A percentile compares a stretch with the other conserved stretches of the same genome.
Evolutionary conservation across 1,140 invertebrate species (phyloP).

Genomic region (Eupristina koningsbergeri): DNA sequence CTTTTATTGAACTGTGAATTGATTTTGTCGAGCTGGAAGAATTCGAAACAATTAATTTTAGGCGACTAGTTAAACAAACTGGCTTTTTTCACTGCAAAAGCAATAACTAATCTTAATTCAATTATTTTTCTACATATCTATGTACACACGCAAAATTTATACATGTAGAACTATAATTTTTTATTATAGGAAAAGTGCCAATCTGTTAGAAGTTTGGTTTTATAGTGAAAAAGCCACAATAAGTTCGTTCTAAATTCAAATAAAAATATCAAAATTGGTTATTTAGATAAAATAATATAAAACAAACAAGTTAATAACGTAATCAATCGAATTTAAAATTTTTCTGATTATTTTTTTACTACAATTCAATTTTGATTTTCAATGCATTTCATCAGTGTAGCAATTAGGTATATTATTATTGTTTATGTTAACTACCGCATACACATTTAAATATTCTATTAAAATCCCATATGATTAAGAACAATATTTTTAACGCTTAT

Average conservation of each 20-base stretch:
- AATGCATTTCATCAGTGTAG: no score
- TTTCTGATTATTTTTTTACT: conserved; percentile 14
- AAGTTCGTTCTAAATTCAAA: conserved; percentile 7
- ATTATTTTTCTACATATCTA: conserved; percentile 2
- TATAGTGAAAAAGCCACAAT: conserved; percentile 17
- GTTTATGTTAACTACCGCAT: background rate
- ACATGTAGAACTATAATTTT: background rate
- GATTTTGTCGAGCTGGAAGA: conserved; percentile 69
- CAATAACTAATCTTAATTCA: background rate
- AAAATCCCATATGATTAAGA: background rate
- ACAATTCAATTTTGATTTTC: no score
- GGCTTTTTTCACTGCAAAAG: conserved; percentile 13
- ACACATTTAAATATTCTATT: background rate
- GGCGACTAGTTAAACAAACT: background rate
- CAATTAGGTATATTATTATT: no score
- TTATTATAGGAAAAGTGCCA: background rate
- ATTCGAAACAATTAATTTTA: background rate
- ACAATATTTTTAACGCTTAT: background rate
- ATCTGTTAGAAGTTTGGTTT: background rate
- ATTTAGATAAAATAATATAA: conserved; percentile 29
- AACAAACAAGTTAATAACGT: conserved; percentile 34
- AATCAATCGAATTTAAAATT: background rate
- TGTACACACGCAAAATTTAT: background rate
- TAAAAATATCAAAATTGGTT: conserved; percentile 7
- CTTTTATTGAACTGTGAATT: conserved; percentile 59